A percentile compares a stretch with the other conserved stretches of the same genome.
Evolutionary conservation across 2,797 vertebrate genomes (phyloP).

Genomic region (Otus scops): DNA sequence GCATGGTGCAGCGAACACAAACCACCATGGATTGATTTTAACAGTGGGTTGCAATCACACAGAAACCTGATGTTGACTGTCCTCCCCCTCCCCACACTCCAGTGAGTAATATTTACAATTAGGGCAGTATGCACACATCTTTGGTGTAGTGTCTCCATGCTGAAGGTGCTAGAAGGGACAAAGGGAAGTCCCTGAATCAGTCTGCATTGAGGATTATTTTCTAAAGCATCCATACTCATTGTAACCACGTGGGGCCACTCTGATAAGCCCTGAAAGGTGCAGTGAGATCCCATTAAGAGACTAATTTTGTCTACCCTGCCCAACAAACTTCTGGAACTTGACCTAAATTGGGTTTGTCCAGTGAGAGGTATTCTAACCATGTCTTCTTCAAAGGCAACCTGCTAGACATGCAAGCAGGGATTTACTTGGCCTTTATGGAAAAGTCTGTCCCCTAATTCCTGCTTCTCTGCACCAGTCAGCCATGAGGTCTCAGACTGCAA

Average conservation of each 20-base stretch:
- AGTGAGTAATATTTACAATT: not conserved
- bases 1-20: not conserved
- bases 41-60: not conserved
- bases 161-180: not conserved
- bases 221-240: not conserved
- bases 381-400: not conserved
- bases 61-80: not conserved
- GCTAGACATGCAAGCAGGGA: not conserved
- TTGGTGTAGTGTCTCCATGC: accelerated
- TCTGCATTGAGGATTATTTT: not conserved
- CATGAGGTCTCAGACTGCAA: accelerated
- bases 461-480: not conserved
- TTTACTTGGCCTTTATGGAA: not conserved
- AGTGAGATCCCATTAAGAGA: not conserved
- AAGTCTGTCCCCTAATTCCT: not conserved
- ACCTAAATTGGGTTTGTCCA: not conserved
- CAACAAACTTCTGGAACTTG: not conserved
- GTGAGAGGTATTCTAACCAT: not conserved
- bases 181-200: not conserved
- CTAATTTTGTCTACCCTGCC: not conserved
- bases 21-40: not conserved
- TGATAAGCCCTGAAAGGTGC: not conserved
- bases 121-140: not conserved
- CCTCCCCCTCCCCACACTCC: not conserved
- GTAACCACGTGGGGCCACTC: not conserved